These are phyloP conservation scores for Drosophila tristis DNA, from an alignment of 1,140 invertebrate genomes.

Conservation along the genomic window DNA sequence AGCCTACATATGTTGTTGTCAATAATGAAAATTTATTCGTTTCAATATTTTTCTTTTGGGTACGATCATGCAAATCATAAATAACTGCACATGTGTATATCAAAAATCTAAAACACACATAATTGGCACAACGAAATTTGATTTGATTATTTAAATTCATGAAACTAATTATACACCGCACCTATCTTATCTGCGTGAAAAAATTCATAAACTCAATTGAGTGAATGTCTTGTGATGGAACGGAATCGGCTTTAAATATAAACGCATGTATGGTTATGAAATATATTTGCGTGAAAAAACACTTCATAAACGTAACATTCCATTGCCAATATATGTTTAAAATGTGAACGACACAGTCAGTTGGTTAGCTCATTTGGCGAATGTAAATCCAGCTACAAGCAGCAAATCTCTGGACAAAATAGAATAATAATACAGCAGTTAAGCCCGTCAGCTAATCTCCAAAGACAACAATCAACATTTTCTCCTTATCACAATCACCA, in stretches of 20 bases:
- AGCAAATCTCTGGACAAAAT: slow-evolving; percentile 16
- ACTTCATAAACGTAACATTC: slow-evolving; percentile 6
- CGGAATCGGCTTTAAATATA: too few relatives aligned
- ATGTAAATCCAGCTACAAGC: slow-evolving; percentile 12
- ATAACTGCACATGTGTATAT: slow-evolving; percentile 36
- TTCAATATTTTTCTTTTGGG: slow-evolving; percentile 38
- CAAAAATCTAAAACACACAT: slow-evolving; percentile 9
- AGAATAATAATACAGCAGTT: slow-evolving; percentile 46
- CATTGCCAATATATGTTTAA: background rate
- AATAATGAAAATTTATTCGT: slow-evolving; percentile 29
- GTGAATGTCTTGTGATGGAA: too few relatives aligned
- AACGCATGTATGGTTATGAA: too few relatives aligned
- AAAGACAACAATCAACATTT: slow-evolving; percentile 17
- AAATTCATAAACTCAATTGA: background rate
- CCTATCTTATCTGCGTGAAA: background rate
- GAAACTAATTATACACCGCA: too few relatives aligned
- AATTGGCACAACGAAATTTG: slow-evolving; percentile 39
- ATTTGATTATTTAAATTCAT: slow-evolving; percentile 7
- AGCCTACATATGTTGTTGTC: background rate
- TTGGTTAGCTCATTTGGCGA: background rate
- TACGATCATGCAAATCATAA: slow-evolving; percentile 27
- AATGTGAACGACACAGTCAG: slow-evolving; percentile 16
- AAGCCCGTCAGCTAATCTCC: slow-evolving; percentile 11
- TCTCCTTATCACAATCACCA: slow-evolving; percentile 33
- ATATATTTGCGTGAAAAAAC: slow-evolving; percentile 1